Evolutionary conservation across 1,140 invertebrate genomes (phyloP).

Genomic region (Lepeophtheirus salmonis): DNA sequence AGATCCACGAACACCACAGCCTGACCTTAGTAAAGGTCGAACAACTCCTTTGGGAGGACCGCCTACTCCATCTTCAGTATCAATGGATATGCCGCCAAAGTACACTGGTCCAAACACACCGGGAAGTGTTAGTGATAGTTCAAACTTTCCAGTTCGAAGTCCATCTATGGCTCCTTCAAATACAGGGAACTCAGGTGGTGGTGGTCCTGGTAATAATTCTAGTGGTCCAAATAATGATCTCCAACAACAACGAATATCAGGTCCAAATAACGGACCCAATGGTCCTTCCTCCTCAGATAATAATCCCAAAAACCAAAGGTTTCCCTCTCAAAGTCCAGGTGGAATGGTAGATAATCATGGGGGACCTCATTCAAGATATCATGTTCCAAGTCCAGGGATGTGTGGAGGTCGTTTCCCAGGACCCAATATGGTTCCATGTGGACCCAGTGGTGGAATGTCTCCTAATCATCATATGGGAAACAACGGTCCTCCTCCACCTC

Average conservation of each 20-base stretch:
- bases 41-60: slow-evolving; percentile 21
- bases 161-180: not conserved
- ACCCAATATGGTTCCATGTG: not conserved
- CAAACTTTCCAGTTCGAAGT: slow-evolving; percentile 17
- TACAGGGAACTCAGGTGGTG: not conserved
- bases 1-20: slow-evolving; percentile 12
- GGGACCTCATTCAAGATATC: no score
- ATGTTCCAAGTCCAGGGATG: not conserved
- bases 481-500: slow-evolving; percentile 20
- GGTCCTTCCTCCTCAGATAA: slow-evolving; percentile 1
- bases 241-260: slow-evolving; percentile 16
- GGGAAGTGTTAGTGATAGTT: slow-evolving; percentile 17
- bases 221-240: not conserved
- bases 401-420: slow-evolving; percentile 19
- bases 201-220: not conserved
- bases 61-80: slow-evolving; percentile 20
- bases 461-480: slow-evolving; percentile 22
- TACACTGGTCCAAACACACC: slow-evolving; percentile 22
- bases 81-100: slow-evolving; percentile 19
- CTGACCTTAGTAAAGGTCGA: slow-evolving; percentile 6
- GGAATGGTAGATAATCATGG: not conserved
- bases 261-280: slow-evolving; percentile 19
- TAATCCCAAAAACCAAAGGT: slow-evolving; percentile 13
- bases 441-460: slow-evolving; percentile 20
- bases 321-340: slow-evolving; percentile 20